phyloP scores from a whole-genome alignment of 2,888 invertebrate genomes.

The Yponomeuta malinellus region DNA sequence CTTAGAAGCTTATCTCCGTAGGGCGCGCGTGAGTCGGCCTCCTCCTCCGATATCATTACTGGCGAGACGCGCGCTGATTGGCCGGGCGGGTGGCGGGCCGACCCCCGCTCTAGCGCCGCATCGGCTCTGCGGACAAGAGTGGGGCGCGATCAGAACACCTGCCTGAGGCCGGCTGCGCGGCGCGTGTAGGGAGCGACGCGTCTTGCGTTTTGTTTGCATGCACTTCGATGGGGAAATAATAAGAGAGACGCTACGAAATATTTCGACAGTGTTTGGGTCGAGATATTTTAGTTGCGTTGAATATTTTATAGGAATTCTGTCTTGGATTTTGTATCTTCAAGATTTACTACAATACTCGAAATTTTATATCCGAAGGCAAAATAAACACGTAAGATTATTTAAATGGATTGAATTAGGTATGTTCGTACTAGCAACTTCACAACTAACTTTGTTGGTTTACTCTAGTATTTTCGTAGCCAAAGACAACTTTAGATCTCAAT shows the following conservation, averaged over 20 bases:
- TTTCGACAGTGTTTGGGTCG: too few species aligned
- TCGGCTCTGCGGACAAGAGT: conserved; percentile 70
- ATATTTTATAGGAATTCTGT: neutral
- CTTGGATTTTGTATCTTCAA: too few species aligned
- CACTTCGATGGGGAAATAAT: neutral
- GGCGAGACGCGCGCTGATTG: conserved; percentile 88
- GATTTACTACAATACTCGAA: too few species aligned
- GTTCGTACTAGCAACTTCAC: conserved; percentile 7
- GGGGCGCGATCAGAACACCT: conserved; percentile 65
- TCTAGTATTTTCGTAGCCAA: neutral
- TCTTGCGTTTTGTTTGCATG: neutral
- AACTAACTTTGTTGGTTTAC: neutral
- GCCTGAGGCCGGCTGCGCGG: conserved; percentile 30
- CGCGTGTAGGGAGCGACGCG: conserved; percentile 16
- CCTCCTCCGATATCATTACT: conserved; percentile 98
- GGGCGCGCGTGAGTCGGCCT: conserved; percentile 95
- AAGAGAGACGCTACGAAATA: neutral
- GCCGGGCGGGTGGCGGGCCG: conserved; percentile 81
- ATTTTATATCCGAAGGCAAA: too few species aligned
- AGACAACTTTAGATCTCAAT: conserved; percentile 6
- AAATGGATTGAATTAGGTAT: neutral
- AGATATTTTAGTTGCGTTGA: neutral
- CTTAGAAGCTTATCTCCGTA: conserved; percentile 94
- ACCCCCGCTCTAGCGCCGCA: conserved; percentile 69
- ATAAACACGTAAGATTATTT: too few species aligned